Percentiles rank a stretch among this genome's conserved stretches.
Evolutionary conservation across 2,113 vertebrate species (phyloP).

Genomic region (Empidonax traillii): DNA sequence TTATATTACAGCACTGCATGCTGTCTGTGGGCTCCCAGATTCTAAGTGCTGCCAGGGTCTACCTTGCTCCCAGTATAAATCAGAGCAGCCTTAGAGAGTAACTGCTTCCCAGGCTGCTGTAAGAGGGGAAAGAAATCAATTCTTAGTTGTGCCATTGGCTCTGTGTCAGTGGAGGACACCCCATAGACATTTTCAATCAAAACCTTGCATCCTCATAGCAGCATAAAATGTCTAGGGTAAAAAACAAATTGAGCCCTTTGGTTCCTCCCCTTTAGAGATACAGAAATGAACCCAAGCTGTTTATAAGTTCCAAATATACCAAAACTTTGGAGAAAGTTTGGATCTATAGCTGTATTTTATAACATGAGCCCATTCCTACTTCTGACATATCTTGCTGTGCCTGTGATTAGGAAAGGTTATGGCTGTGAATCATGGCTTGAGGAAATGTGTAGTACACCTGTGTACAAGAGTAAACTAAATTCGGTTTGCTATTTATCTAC

Average conservation of each 20-base stretch:
- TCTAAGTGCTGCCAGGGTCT: neutral
- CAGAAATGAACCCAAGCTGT: neutral
- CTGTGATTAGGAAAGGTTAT: slow-evolving; percentile 69
- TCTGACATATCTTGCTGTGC: slow-evolving; percentile 50
- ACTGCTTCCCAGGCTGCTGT: neutral
- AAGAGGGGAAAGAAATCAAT: slow-evolving; percentile 26
- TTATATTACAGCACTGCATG: neutral
- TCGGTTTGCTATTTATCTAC: slow-evolving; percentile 71
- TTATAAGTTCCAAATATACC: neutral
- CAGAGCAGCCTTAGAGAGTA: neutral
- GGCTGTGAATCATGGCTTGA: slow-evolving; percentile 61
- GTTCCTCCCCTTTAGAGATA: neutral
- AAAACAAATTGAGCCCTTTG: neutral
- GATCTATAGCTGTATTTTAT: slow-evolving; percentile 25
- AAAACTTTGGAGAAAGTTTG: slow-evolving; percentile 24
- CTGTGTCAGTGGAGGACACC: neutral
- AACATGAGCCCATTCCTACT: neutral
- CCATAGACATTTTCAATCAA: slow-evolving; percentile 29
- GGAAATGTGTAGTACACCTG: slow-evolving; percentile 57
- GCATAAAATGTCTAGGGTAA: neutral
- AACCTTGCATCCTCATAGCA: neutral
- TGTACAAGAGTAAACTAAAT: slow-evolving; percentile 68
- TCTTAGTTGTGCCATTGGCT: slow-evolving; percentile 4
- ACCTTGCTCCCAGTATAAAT: slow-evolving; percentile 10
- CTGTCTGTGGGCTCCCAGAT: neutral